Conservation (phyloP, 2,113 vertebrate species). For the Phylloscopus whistleri region DNA sequence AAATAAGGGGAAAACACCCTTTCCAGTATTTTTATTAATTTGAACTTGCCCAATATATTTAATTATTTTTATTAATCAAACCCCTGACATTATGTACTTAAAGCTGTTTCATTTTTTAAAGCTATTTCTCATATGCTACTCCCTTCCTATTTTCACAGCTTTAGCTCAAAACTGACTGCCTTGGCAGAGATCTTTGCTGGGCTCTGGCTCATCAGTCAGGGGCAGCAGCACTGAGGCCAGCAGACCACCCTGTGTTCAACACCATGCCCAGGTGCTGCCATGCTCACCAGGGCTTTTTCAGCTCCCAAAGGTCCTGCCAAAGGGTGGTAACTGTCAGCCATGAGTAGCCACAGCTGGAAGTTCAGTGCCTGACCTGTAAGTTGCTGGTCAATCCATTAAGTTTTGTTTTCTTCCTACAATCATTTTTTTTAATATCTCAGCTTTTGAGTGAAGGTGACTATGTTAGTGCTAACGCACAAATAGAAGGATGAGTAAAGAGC, state of each 20-base stretch:
- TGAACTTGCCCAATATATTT: neutral
- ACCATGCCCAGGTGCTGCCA: rapidly evolving
- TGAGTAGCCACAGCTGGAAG: neutral
- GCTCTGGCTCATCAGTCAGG: rapidly evolving
- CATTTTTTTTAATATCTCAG: neutral
- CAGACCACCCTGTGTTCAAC: neutral
- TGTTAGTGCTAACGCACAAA: neutral
- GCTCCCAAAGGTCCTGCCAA: neutral
- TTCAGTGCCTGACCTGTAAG: neutral
- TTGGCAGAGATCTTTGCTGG: neutral
- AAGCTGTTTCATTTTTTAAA: neutral
- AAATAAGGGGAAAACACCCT: neutral
- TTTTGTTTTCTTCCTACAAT: neutral
- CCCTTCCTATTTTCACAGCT: neutral
- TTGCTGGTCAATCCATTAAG: neutral
- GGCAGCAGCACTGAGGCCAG: neutral
- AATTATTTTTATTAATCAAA: neutral
- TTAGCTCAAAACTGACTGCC: rapidly evolving
- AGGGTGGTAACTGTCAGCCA: neutral
- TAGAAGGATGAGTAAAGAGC: neutral
- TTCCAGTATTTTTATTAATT: neutral
- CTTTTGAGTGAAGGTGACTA: neutral
- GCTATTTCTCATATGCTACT: neutral
- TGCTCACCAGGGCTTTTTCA: neutral
- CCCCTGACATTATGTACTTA: neutral